Evolutionary conservation across 2,888 invertebrate species (phyloP).

Genomic region (Drosophila antonietae): DNA sequence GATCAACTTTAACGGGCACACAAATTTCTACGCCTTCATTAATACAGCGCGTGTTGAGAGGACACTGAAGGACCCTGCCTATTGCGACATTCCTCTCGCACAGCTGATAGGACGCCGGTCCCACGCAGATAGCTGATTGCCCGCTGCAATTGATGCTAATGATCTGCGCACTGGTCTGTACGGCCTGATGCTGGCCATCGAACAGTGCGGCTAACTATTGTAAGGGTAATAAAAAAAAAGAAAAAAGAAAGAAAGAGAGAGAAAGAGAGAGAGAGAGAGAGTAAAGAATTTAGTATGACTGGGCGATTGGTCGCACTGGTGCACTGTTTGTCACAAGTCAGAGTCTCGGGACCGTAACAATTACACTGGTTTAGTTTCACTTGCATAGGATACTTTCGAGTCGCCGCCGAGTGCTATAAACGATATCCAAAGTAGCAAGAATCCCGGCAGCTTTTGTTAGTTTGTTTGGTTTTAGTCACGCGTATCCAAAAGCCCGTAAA

Average conservation of each 20-base stretch:
- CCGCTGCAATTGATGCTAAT: slow-evolving; percentile 76
- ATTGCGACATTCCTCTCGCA: slow-evolving; percentile 67
- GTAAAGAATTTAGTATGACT: slow-evolving; percentile 30
- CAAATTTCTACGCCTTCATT: slow-evolving; percentile 81
- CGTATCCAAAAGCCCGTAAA: slow-evolving; percentile 59
- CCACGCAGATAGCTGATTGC: slow-evolving; percentile 78
- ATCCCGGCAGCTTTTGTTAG: slow-evolving; percentile 70
- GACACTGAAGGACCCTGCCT: slow-evolving; percentile 66
- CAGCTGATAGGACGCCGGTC: slow-evolving; percentile 74
- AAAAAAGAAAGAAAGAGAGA: neutral
- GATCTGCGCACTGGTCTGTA: slow-evolving; percentile 44
- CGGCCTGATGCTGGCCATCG: slow-evolving; percentile 54
- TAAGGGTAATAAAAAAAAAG: slow-evolving; percentile 4
- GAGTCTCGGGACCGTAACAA: slow-evolving; percentile 47
- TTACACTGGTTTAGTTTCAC: slow-evolving; percentile 64
- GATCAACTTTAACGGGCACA: slow-evolving; percentile 63
- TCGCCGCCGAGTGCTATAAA: slow-evolving; percentile 63
- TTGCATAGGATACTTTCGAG: slow-evolving; percentile 74
- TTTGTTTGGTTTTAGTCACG: slow-evolving; percentile 53
- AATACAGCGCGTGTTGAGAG: slow-evolving; percentile 74
- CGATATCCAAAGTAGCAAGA: slow-evolving; percentile 76
- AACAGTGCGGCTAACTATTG: slow-evolving; percentile 76
- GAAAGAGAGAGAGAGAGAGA: slow-evolving; percentile 13
- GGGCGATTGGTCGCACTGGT: slow-evolving; percentile 22
- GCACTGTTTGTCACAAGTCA: slow-evolving; percentile 54